These are phyloP conservation scores for Procambarus virginalis DNA, from an alignment of 1,140 invertebrate species.

Conservation along the genomic window DNA sequence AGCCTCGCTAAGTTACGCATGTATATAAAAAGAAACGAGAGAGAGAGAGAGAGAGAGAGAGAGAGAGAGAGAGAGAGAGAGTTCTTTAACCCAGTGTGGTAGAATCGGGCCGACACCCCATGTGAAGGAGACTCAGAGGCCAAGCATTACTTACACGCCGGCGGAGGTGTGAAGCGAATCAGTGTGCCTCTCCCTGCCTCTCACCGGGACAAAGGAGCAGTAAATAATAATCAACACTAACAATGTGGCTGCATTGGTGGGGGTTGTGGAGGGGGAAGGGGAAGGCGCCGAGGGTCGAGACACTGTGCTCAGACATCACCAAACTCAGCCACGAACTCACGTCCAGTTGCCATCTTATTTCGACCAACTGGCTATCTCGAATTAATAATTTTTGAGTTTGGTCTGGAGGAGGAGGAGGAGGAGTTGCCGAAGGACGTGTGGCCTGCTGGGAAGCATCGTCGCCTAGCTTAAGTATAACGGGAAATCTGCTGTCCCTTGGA, in stretches of 20 bases:
- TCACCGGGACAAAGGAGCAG: conserved; percentile 60
- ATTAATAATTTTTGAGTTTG: too few relatives aligned
- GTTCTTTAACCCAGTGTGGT: conserved; percentile 8
- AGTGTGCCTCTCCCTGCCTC: conserved; percentile 41
- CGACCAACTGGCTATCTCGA: neutral
- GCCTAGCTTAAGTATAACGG: neutral
- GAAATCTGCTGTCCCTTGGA: neutral
- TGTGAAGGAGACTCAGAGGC: conserved; percentile 26
- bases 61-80: neutral
- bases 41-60: too few relatives aligned
- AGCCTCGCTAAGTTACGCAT: too few relatives aligned
- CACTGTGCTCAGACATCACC: conserved; percentile 29
- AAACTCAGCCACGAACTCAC: conserved; percentile 20
- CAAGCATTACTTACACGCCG: conserved; percentile 38
- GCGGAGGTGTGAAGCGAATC: conserved; percentile 52
- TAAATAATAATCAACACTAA: conserved; percentile 65
- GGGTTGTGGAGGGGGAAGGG: neutral
- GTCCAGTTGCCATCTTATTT: conserved; percentile 28
- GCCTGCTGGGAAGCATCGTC: too few relatives aligned
- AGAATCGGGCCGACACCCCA: conserved; percentile 37
- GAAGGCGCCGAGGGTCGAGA: conserved; percentile 46
- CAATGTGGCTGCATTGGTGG: conserved; percentile 55
- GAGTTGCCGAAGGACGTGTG: neutral
- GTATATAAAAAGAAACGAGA: too few relatives aligned
- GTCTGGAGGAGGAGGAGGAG: neutral